Evolutionary conservation across 1,140 invertebrate species (phyloP), one percentile per base, ranked within the genome.

Genomic region (Dreissena rostriformis): DNA sequence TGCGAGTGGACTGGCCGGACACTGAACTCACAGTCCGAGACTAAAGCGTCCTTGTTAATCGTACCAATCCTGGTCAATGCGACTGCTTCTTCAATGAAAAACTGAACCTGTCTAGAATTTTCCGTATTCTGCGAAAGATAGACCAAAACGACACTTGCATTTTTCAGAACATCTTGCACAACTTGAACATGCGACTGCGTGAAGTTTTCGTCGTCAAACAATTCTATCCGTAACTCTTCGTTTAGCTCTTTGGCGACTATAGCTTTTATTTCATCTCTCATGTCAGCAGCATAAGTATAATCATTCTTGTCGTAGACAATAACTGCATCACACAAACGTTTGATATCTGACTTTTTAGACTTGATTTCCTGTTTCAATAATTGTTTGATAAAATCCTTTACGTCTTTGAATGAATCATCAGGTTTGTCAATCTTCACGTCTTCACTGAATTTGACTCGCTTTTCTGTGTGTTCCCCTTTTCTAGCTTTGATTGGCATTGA

Each of bases 301-400:
- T 61, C 57, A n/a, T n/a, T 61, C 22, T 61, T 61, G 57, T 61
- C 57, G 11, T 61, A 61, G 4, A 61, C 57, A n/a, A 61, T 61
- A 5, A 24, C 57, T n/a, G 57, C 57, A 61, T 61, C 57, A 24
- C 17, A 61, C 17, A 61, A 61, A 19, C 17, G 17, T n/a, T n/a
- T 24, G 22, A n/a, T 61, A 24, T 61, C 57, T 61, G 57, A 24
- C 2, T 11, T 2, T 61, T 24, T 24, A 12, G 57, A 61, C 22
- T 6, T 12, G 2, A 61, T n/a, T 24, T 19, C 57, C 17, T 61
- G 17, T 61, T 24, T 61, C 6, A 61, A 4, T 5, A 4, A 19
- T 24, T 61, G 57, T 61, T 24, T 61, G 57, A 61, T 61, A 24
- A 61, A 61, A 61, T 61, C 57, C 22, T 61, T 19, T 61, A 61